Percentiles rank a stretch among this genome's conserved stretches.
phyloP scores from a whole-genome alignment of 2,888 invertebrate species.

The Nomada flava region DNA sequence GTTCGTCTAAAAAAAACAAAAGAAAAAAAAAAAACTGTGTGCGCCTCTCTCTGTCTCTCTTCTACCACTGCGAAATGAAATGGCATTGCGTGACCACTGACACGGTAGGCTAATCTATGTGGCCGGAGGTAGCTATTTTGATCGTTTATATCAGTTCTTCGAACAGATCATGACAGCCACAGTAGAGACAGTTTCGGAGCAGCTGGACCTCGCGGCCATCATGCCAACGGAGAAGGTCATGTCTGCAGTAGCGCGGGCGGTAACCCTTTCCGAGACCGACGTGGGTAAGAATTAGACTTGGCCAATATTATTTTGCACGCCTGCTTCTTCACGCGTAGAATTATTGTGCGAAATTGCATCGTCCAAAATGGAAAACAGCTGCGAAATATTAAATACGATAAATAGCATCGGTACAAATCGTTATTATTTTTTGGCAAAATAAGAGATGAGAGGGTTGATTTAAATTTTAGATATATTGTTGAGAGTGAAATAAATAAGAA shows the following conservation, averaged over 20 bases:
- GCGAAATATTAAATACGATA: no score
- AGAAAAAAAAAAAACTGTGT: constrained; percentile 35
- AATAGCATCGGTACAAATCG: no score
- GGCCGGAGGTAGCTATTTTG: constrained; percentile 77
- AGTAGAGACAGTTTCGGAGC: constrained; percentile 96
- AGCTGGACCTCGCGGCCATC: constrained; percentile 94
- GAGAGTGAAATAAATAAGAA: no score
- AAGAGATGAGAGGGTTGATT: no score
- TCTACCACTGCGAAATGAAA: constrained; percentile 72
- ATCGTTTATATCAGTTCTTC: constrained; percentile 84
- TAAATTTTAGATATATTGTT: no score
- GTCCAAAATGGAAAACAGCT: no score
- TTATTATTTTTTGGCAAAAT: no score
- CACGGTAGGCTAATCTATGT: constrained; percentile 80
- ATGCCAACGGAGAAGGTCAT: constrained; percentile 91
- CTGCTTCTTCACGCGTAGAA: no score
- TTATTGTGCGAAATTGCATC: no score
- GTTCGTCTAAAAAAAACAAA: constrained; percentile 64
- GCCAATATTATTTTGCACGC: background rate
- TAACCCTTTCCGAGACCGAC: constrained; percentile 95
- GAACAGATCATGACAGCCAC: constrained; percentile 96
- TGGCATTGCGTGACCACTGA: constrained; percentile 68
- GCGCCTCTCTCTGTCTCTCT: constrained; percentile 69
- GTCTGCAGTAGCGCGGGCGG: constrained; percentile 93
- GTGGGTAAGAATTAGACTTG: constrained; percentile 87